Percentiles rank a stretch among this genome's conserved stretches.
These are phyloP conservation scores for Alethe castanea DNA, from an alignment of 2,113 vertebrate species.

Conservation along the genomic window DNA sequence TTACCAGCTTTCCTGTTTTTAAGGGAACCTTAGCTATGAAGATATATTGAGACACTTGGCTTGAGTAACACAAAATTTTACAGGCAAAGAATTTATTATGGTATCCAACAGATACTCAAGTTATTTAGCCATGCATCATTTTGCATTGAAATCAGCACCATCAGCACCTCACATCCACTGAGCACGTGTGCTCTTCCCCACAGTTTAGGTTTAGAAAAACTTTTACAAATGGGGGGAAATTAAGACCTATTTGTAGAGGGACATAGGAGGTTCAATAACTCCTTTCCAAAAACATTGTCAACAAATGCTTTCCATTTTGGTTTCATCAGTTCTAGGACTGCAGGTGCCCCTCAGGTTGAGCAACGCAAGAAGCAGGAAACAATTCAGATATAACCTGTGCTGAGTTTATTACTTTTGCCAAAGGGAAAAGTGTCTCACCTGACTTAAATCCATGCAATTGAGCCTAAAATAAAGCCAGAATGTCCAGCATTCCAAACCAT, in stretches of 20 bases:
- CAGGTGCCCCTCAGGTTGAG: background rate
- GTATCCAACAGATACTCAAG: background rate
- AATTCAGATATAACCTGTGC: background rate
- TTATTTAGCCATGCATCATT: accelerated
- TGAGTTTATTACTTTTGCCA: background rate
- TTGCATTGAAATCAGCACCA: background rate
- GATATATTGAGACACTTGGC: background rate
- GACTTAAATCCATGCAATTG: background rate
- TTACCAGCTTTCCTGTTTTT: background rate
- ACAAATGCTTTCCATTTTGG: background rate
- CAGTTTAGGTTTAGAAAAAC: background rate
- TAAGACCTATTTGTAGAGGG: background rate
- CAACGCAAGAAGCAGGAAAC: background rate
- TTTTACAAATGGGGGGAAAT: background rate
- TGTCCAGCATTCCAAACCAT: background rate
- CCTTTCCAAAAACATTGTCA: background rate
- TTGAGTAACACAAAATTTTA: background rate
- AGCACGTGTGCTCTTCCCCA: background rate
- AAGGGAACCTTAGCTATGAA: background rate
- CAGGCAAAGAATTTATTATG: background rate
- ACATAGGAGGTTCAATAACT: background rate
- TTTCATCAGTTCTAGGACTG: background rate
- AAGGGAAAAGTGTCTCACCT: background rate
- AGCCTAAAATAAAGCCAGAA: background rate
- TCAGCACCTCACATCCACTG: background rate